phyloP scores from a whole-genome alignment of 2,113 vertebrate genomes.

The Varanus salvator region DNA sequence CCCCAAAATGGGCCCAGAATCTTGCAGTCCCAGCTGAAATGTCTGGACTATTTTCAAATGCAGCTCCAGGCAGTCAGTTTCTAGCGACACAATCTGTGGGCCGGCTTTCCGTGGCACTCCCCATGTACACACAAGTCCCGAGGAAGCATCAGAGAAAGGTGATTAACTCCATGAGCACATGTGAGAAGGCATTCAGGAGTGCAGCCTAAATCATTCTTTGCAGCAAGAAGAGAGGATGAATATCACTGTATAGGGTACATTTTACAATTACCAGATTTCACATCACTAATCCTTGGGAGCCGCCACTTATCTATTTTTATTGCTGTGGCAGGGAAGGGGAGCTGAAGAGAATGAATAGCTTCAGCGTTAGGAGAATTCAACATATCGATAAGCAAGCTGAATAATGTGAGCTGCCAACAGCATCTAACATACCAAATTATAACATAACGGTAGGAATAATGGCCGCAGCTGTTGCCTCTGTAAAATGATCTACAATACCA shows the following conservation, averaged over 20 bases:
- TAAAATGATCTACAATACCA: slow-evolving; percentile 76
- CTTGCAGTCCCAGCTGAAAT: not conserved
- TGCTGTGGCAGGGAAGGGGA: not conserved
- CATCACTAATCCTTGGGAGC: slow-evolving; percentile 40
- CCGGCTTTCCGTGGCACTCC: not conserved
- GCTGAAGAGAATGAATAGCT: slow-evolving; percentile 44
- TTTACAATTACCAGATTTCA: slow-evolving; percentile 2
- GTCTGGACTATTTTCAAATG: not conserved
- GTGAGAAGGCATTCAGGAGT: not conserved
- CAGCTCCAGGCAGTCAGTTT: not conserved
- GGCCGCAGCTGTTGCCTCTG: slow-evolving; percentile 80
- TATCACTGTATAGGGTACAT: not conserved
- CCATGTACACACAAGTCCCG: not conserved
- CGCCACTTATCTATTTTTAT: slow-evolving; percentile 43
- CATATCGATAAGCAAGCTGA: slow-evolving; percentile 76
- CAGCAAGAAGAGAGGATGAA: not conserved
- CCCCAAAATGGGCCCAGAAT: not conserved
- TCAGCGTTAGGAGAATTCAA: slow-evolving; percentile 62
- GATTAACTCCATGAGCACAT: not conserved
- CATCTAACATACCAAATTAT: slow-evolving; percentile 76
- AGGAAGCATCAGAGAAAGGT: not conserved
- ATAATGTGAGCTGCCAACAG: slow-evolving; percentile 71
- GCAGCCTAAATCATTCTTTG: not conserved
- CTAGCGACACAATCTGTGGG: not conserved
- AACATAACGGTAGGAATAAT: slow-evolving; percentile 72